These are phyloP conservation scores for Artibeus lituratus DNA, from an alignment of 2,797 vertebrate genomes.

Conservation along the genomic window DNA sequence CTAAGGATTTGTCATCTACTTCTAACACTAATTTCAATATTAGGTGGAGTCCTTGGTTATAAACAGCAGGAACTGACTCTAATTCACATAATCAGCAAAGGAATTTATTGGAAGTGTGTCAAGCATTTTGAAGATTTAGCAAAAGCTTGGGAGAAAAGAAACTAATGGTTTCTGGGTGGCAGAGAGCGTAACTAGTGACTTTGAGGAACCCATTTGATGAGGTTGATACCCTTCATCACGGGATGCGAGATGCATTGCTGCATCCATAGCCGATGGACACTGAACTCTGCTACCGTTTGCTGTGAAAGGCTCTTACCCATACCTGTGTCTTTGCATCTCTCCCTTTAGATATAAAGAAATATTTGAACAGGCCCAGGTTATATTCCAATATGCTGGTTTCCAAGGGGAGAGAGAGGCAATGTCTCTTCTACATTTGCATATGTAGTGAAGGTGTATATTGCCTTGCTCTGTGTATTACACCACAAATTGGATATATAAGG, in stretches of 20 bases:
- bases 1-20: background rate
- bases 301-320: background rate
- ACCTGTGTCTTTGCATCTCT: background rate
- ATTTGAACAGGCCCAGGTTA: background rate
- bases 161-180: background rate
- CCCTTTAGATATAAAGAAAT: background rate
- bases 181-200: background rate
- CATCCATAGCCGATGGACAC: too few species aligned
- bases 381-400: background rate
- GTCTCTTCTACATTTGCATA: background rate
- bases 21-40: background rate
- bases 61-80: background rate
- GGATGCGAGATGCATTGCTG: background rate
- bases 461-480: background rate
- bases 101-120: background rate
- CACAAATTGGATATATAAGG: background rate
- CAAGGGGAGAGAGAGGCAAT: background rate
- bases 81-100: background rate
- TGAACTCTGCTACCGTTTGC: background rate
- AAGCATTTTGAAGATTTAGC: background rate
- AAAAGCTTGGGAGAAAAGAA: background rate
- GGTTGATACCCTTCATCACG: background rate
- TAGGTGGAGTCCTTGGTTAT: background rate
- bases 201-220: background rate
- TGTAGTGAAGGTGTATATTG: background rate